A percentile compares a stretch with the other conserved stretches of the same genome.
phyloP scores from a whole-genome alignment of 2,888 invertebrate genomes.

The Lasioglossum calceatum region DNA sequence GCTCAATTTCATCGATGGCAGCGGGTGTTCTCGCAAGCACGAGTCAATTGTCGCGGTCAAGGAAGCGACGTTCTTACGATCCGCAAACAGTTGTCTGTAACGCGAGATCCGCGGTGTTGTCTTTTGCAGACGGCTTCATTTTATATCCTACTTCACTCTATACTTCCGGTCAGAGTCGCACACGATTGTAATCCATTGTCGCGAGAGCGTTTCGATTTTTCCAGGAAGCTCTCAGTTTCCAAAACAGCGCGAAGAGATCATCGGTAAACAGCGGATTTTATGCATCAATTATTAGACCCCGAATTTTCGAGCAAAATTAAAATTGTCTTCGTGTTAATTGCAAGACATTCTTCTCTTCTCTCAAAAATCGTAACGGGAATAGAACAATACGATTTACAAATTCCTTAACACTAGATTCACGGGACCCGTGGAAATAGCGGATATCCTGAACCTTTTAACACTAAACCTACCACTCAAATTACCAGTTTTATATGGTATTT shows the following conservation, averaged over 20 bases:
- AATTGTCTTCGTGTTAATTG: no score
- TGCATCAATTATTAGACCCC: no score
- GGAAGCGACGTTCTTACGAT: background rate
- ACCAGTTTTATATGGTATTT: no score
- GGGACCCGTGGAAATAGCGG: no score
- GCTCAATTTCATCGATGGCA: background rate
- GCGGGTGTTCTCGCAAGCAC: background rate
- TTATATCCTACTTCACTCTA: background rate
- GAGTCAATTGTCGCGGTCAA: background rate
- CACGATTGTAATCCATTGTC: slow-evolving; percentile 13
- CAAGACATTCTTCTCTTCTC: background rate
- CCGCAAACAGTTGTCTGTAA: slow-evolving; percentile 24
- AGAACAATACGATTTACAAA: no score
- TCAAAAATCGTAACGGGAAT: no score
- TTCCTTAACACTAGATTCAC: no score
- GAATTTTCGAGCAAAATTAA: no score
- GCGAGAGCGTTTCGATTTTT: background rate
- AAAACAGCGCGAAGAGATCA: background rate
- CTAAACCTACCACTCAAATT: no score
- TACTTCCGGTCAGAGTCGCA: slow-evolving; percentile 6
- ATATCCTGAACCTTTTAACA: no score
- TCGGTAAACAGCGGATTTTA: background rate
- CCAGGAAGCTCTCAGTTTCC: background rate
- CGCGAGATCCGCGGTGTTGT: slow-evolving; percentile 16
- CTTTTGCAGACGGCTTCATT: background rate